Base-by-base conservation (phyloP, 92 coral and sea anemone species). In the Metridium senile region DNA sequence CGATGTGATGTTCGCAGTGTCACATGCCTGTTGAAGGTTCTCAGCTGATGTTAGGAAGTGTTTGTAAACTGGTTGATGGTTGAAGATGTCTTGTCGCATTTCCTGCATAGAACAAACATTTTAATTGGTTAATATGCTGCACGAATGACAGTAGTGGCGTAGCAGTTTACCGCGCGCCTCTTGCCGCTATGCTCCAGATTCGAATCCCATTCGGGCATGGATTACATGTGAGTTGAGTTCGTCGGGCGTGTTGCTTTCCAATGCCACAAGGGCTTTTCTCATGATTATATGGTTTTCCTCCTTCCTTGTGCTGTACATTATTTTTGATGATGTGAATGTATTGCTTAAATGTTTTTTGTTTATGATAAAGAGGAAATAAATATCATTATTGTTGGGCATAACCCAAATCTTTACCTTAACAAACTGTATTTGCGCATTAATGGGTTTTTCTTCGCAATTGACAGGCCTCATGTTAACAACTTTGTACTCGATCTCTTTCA, bases 31-130 rank as follows among this genome's bases (percentile, higher is more conserved):
- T n/a, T 68, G 90, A 13, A 95, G 85, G 35, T 91, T 89, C 19
- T 82, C 70, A 20, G 96, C 97, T 46, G 97, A 86, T 11, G 94
- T 70, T 74, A 87, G 58, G 77, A 95, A 93, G 66, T 89, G 90
- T 77, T 87, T 79, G 83, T 82, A 90, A 46, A 95, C 89, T 11
- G 99, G 93, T 26, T 84, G 68, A 78, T 95, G 99, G 89, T 93
- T 87, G 73, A 64, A 80, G n/a, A 95, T 76, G 72, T 95, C 99
- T 39, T 87, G 88, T 16, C 82, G 87, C 43, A 85, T 80, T 34
- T 81, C 81, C 99, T 94, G 64, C 11, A 62, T 33, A 75, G 57
- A 81, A 62, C 22, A 20, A n/a, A 33, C 47, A 71, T 13, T 26
- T 8, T 9, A 58, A 52, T 71, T 71, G 76, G 76, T 53, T 31